Percentiles rank a stretch among this genome's conserved stretches.
phyloP scores from a whole-genome alignment of 2,113 vertebrate species.

The Candoia aspera region DNA sequence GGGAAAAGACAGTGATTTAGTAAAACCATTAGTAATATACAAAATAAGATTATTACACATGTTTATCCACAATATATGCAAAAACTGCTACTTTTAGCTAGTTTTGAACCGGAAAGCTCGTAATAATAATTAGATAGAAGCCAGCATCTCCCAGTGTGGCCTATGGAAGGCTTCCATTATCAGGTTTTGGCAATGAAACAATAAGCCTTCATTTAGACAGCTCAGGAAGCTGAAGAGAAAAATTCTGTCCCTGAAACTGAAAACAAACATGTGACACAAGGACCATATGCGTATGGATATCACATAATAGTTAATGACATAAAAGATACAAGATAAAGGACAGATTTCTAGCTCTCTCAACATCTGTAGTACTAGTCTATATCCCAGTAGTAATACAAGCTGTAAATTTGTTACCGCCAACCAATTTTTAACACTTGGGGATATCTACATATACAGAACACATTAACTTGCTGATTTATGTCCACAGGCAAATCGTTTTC shows the following conservation, averaged over 20 bases:
- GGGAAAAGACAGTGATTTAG: not conserved
- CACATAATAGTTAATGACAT: not conserved
- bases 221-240: not conserved
- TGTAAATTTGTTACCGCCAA: not conserved
- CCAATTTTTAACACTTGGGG: not conserved
- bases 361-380: not conserved
- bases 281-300: not conserved
- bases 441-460: not conserved
- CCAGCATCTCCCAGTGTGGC: not conserved
- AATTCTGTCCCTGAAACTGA: not conserved
- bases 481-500: not conserved
- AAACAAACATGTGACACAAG: not conserved
- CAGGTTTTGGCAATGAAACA: not conserved
- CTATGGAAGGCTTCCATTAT: not conserved
- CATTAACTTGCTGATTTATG: not conserved
- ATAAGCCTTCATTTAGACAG: not conserved
- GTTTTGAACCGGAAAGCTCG: not conserved
- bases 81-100: not conserved
- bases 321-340: slow-evolving; percentile 17
- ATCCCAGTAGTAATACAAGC: not conserved
- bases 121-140: not conserved
- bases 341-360: not conserved
- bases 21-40: not conserved
- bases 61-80: not conserved
- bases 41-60: not conserved